Evolutionary conservation across 2,888 invertebrate species (phyloP).

Genomic region (Eugnorisma glareosa): DNA sequence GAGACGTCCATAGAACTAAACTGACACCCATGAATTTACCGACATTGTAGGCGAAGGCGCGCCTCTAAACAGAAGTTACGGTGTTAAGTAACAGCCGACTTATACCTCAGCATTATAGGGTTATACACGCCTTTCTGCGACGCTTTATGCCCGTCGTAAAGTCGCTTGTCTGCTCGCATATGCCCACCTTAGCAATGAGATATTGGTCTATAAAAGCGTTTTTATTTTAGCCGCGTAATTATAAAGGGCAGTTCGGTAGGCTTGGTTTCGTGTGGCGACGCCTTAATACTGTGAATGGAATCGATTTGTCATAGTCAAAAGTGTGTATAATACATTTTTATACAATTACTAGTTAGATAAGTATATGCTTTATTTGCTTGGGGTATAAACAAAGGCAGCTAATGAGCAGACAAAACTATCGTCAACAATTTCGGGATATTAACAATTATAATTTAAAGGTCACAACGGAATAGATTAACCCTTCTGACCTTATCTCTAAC

Average conservation of each 20-base stretch:
- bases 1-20: conserved; percentile 75
- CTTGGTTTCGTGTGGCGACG: conserved; percentile 43
- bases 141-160: conserved; percentile 84
- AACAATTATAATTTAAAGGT: conserved; percentile 21
- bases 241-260: conserved; percentile 58
- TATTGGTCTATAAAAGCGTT: conserved; percentile 75
- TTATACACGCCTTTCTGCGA: conserved; percentile 72
- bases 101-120: conserved; percentile 73
- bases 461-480: conserved; percentile 15
- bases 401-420: conserved; percentile 3
- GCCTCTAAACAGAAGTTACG: conserved; percentile 85
- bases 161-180: conserved; percentile 75
- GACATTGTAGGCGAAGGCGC: conserved; percentile 79
- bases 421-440: conserved; percentile 12
- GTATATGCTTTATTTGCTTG: neutral
- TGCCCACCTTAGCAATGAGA: conserved; percentile 77
- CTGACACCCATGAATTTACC: conserved; percentile 81
- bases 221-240: conserved; percentile 71
- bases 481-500: conserved; percentile 27
- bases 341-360: neutral
- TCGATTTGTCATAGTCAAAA: conserved; percentile 24
- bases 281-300: conserved; percentile 47
- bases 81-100: conserved; percentile 82
- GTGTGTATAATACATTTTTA: neutral
- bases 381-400: neutral